Base-by-base conservation (phyloP, 1,140 invertebrate genomes). In the Ptiloglossa arizonensis region DNA sequence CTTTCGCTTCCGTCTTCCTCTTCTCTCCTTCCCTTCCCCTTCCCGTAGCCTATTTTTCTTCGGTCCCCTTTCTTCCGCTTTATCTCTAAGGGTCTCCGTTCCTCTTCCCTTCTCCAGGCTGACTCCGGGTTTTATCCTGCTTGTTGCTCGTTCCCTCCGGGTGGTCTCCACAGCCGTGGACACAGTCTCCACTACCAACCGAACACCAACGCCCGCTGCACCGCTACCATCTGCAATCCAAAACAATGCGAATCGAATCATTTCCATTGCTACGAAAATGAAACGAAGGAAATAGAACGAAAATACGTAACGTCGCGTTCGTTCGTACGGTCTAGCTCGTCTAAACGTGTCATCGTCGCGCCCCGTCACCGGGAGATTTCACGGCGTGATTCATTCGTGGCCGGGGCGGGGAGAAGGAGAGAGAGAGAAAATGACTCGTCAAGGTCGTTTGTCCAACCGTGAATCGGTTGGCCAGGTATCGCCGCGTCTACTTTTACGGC, bases 141-240 rank as follows among this genome's bases (percentile, higher is more conserved):
- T 57, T 41, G 27, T 46, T 11, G 5, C 44, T 48, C 41, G 41
- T 15, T 64, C 44, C 11, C 62, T 27, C 32, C 59, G 1, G 57
- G 27, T 48, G 27, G n/a, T 54, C 68, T 63, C 27, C 19, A 11
- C 35, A 41, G 15, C n/a, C 38, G 17, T n/a, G 19, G 29, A 46
- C 29, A 5, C 57, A 13, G 22, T 24, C 35, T 29, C 67, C 66
- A 68, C 76, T 62, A 80, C 67, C 78, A 80, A 82, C 32, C 32
- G 22, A 27, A 70, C 56, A 11, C 67, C 60, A 35, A 11, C 56
- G 54, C 44, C 60, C 71, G 62, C 46, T 74, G 46, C 27, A 46
- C 73, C 50, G 66, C 54, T 80, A 78, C n/a, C 83, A 79, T 85
- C 83, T 85, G 81, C 38, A 85, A 85, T 32, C 27, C 29, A 59